These are phyloP conservation scores for Hyles lineata DNA, from an alignment of 2,888 invertebrate genomes.

Conservation along the genomic window DNA sequence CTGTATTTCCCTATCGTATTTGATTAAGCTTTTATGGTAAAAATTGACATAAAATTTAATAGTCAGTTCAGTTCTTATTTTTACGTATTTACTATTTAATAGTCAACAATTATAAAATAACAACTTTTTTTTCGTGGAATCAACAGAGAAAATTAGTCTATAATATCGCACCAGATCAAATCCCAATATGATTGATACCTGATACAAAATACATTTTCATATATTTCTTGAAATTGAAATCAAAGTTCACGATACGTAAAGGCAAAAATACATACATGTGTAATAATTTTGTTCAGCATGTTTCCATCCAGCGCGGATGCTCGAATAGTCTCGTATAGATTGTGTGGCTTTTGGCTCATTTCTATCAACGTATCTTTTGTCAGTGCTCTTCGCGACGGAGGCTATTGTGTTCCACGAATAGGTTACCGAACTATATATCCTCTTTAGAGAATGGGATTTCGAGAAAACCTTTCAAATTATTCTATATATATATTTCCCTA, in stretches of 20 bases:
- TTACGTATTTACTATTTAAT: too few species aligned
- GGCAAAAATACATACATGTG: not conserved
- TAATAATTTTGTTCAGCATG: slow-evolving; percentile 24
- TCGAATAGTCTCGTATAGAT: slow-evolving; percentile 50
- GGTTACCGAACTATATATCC: slow-evolving; percentile 53
- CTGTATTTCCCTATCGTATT: too few species aligned
- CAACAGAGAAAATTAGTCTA: too few species aligned
- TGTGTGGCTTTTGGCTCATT: slow-evolving; percentile 59
- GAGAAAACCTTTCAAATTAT: slow-evolving; percentile 54
- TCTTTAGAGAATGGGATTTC: slow-evolving; percentile 50
- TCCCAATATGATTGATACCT: too few species aligned
- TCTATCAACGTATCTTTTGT: slow-evolving; percentile 59
- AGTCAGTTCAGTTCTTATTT: too few species aligned
- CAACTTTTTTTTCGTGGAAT: too few species aligned
- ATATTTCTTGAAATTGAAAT: not conserved
- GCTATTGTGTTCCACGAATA: slow-evolving; percentile 56
- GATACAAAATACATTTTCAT: not conserved
- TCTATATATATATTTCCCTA: slow-evolving; percentile 38
- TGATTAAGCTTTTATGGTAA: too few species aligned
- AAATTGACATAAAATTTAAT: too few species aligned
- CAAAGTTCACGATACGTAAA: not conserved
- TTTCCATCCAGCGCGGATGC: slow-evolving; percentile 46
- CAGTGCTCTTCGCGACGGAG: slow-evolving; percentile 52
- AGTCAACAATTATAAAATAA: too few species aligned
- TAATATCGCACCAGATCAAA: too few species aligned